phyloP scores from a whole-genome alignment of 1,140 invertebrate genomes.

The Drosophila mauritiana region DNA sequence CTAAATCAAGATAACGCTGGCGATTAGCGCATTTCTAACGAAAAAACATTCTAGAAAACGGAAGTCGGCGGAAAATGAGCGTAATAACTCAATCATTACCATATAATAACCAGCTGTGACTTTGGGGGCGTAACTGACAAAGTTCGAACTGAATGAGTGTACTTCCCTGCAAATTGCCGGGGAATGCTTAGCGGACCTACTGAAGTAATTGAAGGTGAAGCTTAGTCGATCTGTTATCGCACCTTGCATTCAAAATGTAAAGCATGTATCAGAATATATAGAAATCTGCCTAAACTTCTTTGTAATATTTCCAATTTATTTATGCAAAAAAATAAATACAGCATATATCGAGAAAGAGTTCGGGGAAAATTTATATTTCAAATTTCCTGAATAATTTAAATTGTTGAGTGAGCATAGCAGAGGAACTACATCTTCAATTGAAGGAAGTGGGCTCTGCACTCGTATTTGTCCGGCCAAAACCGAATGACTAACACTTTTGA shows the following conservation, averaged over 20 bases:
- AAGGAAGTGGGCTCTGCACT: conserved; percentile 1
- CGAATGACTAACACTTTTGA: conserved; percentile 75
- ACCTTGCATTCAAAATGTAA: neutral
- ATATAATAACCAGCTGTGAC: conserved; percentile 41
- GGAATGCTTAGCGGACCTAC: conserved; percentile 12
- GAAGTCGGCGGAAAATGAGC: conserved; percentile 47
- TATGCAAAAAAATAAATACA: too few species aligned
- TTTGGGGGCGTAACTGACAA: conserved; percentile 34
- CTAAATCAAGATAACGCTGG: conserved; percentile 70
- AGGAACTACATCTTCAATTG: neutral
- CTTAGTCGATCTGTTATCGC: conserved; percentile 35
- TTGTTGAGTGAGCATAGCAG: neutral
- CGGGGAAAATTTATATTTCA: too few species aligned
- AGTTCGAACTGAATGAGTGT: conserved; percentile 34
- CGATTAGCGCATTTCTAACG: conserved; percentile 60
- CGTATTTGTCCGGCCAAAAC: conserved; percentile 31
- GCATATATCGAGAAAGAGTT: too few species aligned
- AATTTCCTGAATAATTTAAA: too few species aligned
- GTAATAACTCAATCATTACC: conserved; percentile 58
- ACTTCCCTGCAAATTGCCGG: conserved; percentile 19
- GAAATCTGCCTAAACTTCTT: too few species aligned
- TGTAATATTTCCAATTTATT: too few species aligned
- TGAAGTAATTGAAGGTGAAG: conserved; percentile 14
- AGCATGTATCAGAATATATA: too few species aligned
- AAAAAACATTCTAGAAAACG: conserved; percentile 42